phyloP scores from a whole-genome alignment of 2,888 invertebrate species.

The Diachrysia chrysitis region DNA sequence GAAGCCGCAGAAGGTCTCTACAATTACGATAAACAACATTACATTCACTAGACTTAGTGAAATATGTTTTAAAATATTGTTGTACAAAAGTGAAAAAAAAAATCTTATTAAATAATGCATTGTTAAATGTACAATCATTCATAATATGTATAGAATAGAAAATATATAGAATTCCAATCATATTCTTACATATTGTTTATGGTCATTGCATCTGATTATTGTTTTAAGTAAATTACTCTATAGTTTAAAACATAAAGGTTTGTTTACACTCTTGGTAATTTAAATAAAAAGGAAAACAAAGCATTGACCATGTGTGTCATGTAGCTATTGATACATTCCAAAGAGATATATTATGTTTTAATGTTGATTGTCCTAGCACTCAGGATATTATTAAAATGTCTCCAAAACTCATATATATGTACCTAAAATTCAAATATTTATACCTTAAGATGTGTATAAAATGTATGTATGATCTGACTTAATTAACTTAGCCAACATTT shows the following conservation, averaged over 20 bases:
- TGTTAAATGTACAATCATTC: background rate
- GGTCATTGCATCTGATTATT: background rate
- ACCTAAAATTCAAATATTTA: too few relatives aligned
- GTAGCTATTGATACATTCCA: background rate
- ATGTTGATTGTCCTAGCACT: too few relatives aligned
- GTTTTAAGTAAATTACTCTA: background rate
- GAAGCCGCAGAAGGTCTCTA: conserved; percentile 46
- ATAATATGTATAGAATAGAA: background rate
- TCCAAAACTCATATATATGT: too few relatives aligned
- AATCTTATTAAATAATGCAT: background rate
- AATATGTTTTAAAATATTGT: background rate
- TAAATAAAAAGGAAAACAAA: background rate
- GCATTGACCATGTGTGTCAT: background rate
- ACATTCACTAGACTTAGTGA: background rate
- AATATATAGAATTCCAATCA: background rate
- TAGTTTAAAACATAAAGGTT: background rate
- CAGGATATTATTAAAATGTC: too few relatives aligned
- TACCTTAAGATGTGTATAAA: too few relatives aligned
- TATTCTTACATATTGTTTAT: background rate
- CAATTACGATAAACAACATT: background rate
- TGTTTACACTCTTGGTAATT: background rate
- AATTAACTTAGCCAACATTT: too few relatives aligned
- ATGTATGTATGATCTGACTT: too few relatives aligned
- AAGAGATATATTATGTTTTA: too few relatives aligned
- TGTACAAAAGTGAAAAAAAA: background rate